Conservation (phyloP, 2,888 invertebrate genomes). For the Brachyptera risi region DNA sequence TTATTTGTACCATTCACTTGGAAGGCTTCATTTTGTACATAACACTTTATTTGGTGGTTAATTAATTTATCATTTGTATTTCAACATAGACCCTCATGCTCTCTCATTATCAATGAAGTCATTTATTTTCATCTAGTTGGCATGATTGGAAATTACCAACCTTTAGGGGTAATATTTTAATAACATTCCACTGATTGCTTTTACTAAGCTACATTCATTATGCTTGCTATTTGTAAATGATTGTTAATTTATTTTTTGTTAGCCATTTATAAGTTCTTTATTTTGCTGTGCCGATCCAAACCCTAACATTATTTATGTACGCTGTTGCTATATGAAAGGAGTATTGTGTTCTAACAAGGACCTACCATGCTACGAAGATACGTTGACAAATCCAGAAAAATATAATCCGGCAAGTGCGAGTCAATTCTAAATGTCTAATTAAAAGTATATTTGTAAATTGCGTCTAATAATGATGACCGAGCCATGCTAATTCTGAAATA, state of each 20-base stretch:
- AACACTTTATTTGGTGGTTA: not conserved
- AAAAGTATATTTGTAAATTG: no score
- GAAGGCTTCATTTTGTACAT: not conserved
- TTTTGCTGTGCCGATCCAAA: slow-evolving; percentile 15
- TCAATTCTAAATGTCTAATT: no score
- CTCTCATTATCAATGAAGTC: not conserved
- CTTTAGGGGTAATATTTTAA: not conserved
- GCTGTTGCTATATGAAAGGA: no score
- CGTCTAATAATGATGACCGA: slow-evolving; percentile 42
- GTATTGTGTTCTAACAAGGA: no score
- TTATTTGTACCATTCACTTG: slow-evolving; percentile 2
- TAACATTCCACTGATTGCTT: slow-evolving; percentile 26
- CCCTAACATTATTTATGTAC: not conserved
- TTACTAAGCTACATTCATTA: slow-evolving; percentile 29
- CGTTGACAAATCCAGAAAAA: no score
- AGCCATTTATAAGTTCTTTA: not conserved
- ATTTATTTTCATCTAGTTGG: not conserved
- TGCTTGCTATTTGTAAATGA: slow-evolving; percentile 24
- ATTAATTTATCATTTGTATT: not conserved
- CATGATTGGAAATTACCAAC: not conserved
- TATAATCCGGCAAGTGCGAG: no score
- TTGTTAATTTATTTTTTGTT: slow-evolving; percentile 11
- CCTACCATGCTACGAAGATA: no score
- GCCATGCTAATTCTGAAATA: slow-evolving; percentile 48
- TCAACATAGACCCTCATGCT: not conserved